These are phyloP conservation scores for Drosophila cardini DNA, from an alignment of 1,140 invertebrate species.

Conservation along the genomic window DNA sequence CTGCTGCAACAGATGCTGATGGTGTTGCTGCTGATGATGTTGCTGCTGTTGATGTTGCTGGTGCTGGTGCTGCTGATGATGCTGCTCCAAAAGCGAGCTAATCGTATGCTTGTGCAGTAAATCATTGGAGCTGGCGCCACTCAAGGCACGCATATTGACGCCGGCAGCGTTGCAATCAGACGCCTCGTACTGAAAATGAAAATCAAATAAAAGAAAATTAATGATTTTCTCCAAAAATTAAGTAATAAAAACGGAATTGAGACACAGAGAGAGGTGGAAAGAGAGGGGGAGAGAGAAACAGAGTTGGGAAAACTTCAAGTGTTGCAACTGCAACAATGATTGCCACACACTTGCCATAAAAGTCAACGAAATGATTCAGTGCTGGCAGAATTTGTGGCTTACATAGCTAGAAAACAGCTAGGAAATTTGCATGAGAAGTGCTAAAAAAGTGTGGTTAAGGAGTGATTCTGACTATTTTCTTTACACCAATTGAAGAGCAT, in stretches of 20 bases:
- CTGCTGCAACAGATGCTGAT: too few relatives aligned
- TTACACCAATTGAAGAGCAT: too few relatives aligned
- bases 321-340: conserved; percentile 12
- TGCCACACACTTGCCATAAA: too few relatives aligned
- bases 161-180: conserved; percentile 60
- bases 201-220: not conserved
- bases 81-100: conserved; percentile 85
- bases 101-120: conserved; percentile 86
- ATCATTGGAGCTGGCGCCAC: conserved; percentile 71
- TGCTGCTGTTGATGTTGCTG: conserved; percentile 44
- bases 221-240: not conserved
- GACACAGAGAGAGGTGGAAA: too few relatives aligned
- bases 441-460: too few relatives aligned
- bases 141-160: conserved; percentile 70
- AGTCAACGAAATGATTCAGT: too few relatives aligned
- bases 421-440: too few relatives aligned
- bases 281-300: too few relatives aligned
- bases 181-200: conserved; percentile 67
- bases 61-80: conserved; percentile 51
- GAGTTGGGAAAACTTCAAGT: conserved; percentile 8
- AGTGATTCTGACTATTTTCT: too few relatives aligned
- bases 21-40: conserved; percentile 32
- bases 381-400: too few relatives aligned
- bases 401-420: too few relatives aligned
- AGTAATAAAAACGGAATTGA: conserved; percentile 1